Base-by-base conservation (phyloP, 2,797 vertebrate genomes). In the Sebastes glaucus region DNA sequence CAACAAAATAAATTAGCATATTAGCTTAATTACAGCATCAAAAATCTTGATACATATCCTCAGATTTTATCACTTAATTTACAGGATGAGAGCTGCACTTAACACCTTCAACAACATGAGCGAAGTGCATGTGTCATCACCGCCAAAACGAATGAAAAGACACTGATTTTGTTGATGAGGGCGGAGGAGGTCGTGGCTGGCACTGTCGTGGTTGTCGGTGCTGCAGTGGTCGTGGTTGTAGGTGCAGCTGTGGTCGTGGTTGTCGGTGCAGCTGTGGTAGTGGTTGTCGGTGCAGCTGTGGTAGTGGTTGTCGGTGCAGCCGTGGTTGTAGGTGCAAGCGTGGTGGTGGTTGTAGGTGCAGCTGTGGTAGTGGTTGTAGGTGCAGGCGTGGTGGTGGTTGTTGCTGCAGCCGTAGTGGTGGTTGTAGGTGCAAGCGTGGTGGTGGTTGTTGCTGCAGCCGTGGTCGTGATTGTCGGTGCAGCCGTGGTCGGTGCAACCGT, bases 191-290 rank as follows among this genome's bases (percentile, higher is more conserved):
- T 1, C 0, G 42, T 3, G 0, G 9, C 2, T 4, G 35, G 2
- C 13, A 11, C 1, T 20, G 38, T 2, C 0, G 56, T 3, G 0
- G 13, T 2, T 18, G 42, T 46, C 0, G 6, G 11, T 18, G 42
- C 5, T 1, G 5, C 7, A 0, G 28, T 3, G 11, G 33, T 11
- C 0, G 11, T 11, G 1, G 33, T 35, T 35, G 33, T 35, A 0
- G 33, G 33, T 2, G 33, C 33, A 11, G 33, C 32, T 0, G 32
- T 11, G 33, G 33, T 35, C 0, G 33, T 33, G 9, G 32, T 33
- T 33, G 33, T 33, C 0, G 33, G 33, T 4, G 33, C 33, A 35
- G 33, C 33, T 1, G 30, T 9, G 30, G 30, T 32, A 0, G 32
- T 35, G 4, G 33, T 35, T 35, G 33, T 11, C 0, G 33, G 33